These are phyloP conservation scores for Torymus tubicola DNA, from an alignment of 2,888 invertebrate genomes.

Conservation along the genomic window DNA sequence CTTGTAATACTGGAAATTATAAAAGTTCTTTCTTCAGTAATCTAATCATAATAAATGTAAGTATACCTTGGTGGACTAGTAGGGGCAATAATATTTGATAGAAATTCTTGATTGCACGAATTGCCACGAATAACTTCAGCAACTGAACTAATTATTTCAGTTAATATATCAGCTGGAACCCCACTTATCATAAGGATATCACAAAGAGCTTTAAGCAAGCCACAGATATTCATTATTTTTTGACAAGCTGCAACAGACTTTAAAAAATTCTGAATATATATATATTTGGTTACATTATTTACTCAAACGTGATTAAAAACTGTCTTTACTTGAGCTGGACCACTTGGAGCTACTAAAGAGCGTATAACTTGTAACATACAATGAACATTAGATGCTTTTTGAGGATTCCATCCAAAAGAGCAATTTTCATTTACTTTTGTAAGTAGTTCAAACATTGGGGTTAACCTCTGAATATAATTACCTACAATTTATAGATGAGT, in stretches of 20 bases:
- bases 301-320: not conserved
- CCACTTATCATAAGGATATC: constrained; percentile 96
- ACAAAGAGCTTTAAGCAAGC: constrained; percentile 89
- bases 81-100: constrained; percentile 93
- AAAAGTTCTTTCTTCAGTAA: too few relatives aligned
- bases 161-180: constrained; percentile 96
- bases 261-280: not conserved
- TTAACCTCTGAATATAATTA: constrained; percentile 92
- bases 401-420: constrained; percentile 88
- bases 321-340: constrained; percentile 87
- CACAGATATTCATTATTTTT: constrained; percentile 90
- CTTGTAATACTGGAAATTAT: too few relatives aligned
- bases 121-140: constrained; percentile 96
- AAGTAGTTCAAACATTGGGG: constrained; percentile 91
- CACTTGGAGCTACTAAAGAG: constrained; percentile 94
- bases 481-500: constrained; percentile 74
- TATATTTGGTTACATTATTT: constrained; percentile 54
- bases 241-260: constrained; percentile 83
- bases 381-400: constrained; percentile 96
- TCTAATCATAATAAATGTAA: not conserved
- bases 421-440: constrained; percentile 82
- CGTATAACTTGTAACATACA: constrained; percentile 93
- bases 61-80: constrained; percentile 89
- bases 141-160: constrained; percentile 96
- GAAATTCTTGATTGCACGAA: constrained; percentile 92